Evolutionary conservation across 2,797 vertebrate species (phyloP).

Genomic region (Sebastes trivittatus): DNA sequence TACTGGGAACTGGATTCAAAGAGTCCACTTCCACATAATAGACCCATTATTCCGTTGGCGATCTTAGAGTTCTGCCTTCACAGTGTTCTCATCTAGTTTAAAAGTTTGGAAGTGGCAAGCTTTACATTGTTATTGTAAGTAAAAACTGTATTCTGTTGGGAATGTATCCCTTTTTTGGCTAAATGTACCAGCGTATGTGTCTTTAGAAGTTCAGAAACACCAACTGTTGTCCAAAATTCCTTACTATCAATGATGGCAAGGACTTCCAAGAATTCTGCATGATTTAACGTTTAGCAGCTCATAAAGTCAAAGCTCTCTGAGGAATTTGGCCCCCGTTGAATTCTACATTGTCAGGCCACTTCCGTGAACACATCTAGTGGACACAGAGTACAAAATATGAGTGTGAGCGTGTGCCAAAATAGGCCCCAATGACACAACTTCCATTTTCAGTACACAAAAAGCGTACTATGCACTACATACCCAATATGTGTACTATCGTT

Average conservation of each 20-base stretch:
- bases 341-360: neutral
- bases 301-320: neutral
- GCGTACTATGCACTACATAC: no score
- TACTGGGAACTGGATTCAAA: neutral
- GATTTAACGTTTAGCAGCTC: neutral
- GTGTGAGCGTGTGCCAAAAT: neutral
- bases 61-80: neutral
- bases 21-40: neutral
- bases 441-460: neutral
- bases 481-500: no score
- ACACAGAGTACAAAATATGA: neutral
- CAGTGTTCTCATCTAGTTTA: neutral
- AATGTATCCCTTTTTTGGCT: neutral
- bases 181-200: neutral
- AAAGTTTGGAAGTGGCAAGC: neutral
- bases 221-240: neutral
- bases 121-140: neutral
- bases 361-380: neutral
- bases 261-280: neutral
- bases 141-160: neutral
- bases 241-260: neutral
- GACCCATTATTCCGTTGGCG: neutral
- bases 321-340: neutral
- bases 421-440: neutral
- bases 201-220: neutral